These are phyloP conservation scores for Bicyclus anynana DNA, from an alignment of 1,140 invertebrate species.

Conservation along the genomic window DNA sequence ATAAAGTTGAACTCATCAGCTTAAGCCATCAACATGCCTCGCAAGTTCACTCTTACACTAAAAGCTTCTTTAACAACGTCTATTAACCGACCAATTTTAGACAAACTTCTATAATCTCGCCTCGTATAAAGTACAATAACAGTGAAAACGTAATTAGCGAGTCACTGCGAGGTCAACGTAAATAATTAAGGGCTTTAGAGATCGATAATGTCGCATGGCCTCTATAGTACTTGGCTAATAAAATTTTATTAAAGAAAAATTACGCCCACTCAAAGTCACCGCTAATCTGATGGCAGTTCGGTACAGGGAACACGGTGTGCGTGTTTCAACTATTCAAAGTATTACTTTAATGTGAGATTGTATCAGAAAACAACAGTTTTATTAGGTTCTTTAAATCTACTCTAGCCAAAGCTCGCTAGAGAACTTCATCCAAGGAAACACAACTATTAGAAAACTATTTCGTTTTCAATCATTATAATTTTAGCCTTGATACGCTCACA, in stretches of 20 bases:
- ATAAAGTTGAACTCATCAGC: constrained; percentile 5
- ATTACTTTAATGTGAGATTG: background rate
- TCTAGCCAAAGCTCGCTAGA: too few species aligned
- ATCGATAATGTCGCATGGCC: background rate
- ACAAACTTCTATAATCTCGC: constrained; percentile 2
- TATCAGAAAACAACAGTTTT: background rate
- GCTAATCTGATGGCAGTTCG: background rate
- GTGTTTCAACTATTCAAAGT: background rate
- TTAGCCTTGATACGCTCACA: too few species aligned
- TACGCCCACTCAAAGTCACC: background rate
- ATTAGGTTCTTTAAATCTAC: too few species aligned
- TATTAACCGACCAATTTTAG: constrained; percentile 2
- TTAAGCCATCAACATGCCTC: constrained; percentile 5
- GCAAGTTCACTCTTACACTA: constrained; percentile 3
- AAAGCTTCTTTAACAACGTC: constrained; percentile 7
- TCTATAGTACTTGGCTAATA: background rate
- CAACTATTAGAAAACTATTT: too few species aligned
- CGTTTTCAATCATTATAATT: too few species aligned
- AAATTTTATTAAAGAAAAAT: background rate
- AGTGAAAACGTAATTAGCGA: constrained; percentile 1
- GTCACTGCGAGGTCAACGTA: constrained; percentile 4
- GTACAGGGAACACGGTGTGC: background rate
- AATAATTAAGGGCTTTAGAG: background rate
- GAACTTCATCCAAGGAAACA: too few species aligned
- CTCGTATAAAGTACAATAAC: constrained; percentile 3